A percentile compares a stretch with the other conserved stretches of the same genome.
Evolutionary conservation across 2,797 vertebrate genomes (phyloP).

Genomic region (Pipistrellus pipistrellus): DNA sequence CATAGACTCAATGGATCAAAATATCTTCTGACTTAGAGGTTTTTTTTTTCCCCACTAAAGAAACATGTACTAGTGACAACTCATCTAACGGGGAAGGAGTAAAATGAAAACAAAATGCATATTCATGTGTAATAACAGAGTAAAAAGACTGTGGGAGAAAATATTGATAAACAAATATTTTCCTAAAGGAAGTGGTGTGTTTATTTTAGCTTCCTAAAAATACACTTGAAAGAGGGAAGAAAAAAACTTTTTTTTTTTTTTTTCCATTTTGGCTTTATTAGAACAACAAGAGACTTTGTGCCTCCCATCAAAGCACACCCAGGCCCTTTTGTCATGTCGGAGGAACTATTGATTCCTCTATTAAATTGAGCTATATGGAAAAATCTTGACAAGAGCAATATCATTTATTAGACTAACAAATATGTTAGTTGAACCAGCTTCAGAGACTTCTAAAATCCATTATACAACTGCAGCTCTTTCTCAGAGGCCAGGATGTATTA

Average conservation of each 20-base stretch:
- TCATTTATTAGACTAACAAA: conserved; percentile 87
- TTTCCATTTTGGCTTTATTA: conserved; percentile 81
- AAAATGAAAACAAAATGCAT: conserved; percentile 74
- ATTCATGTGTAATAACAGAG: conserved; percentile 80
- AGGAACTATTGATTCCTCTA: conserved; percentile 85
- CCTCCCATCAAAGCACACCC: conserved; percentile 76
- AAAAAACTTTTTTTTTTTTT: conserved; percentile 67
- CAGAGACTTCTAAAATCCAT: conserved; percentile 85
- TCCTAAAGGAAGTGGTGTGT: conserved; percentile 76
- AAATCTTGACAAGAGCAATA: conserved; percentile 85
- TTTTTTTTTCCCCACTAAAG: conserved; percentile 4
- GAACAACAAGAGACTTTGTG: conserved; percentile 77
- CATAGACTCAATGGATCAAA: conserved; percentile 51
- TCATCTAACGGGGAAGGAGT: conserved; percentile 52
- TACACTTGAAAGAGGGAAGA: conserved; percentile 66
- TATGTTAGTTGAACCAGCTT: conserved; percentile 85
- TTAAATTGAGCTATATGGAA: conserved; percentile 86
- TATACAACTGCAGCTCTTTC: conserved; percentile 80
- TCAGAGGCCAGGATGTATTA: conserved; percentile 82
- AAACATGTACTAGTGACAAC: neutral
- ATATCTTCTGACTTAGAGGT: neutral
- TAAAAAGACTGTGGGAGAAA: conserved; percentile 66
- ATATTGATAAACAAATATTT: conserved; percentile 79
- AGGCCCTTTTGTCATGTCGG: conserved; percentile 80
- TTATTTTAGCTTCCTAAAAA: conserved; percentile 83